Percentiles rank a stretch among this genome's conserved stretches.
phyloP scores from a whole-genome alignment of 2,797 vertebrate genomes.

The Amniataba percoides region DNA sequence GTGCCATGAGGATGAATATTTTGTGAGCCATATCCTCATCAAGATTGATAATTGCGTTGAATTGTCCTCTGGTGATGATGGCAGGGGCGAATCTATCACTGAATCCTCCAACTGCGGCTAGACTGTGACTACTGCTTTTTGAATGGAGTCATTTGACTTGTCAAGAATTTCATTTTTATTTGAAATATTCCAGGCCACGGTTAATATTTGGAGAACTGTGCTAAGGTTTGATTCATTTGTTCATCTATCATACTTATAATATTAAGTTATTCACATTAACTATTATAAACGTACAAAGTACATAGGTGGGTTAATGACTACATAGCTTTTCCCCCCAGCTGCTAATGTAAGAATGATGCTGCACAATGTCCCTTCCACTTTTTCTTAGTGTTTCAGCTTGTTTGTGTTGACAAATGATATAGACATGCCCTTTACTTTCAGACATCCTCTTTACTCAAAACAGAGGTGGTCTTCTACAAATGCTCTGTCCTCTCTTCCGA shows the following conservation, averaged over 20 bases:
- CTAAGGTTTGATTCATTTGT: slow-evolving; percentile 24
- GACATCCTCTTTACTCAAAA: slow-evolving; percentile 26
- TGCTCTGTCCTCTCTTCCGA: slow-evolving; percentile 11
- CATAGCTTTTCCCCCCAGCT: neutral
- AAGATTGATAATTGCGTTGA: slow-evolving; percentile 69
- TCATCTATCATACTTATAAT: slow-evolving; percentile 25
- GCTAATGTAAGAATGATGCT: neutral
- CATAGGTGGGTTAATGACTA: slow-evolving; percentile 27
- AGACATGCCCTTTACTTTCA: slow-evolving; percentile 32
- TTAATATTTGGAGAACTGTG: slow-evolving; percentile 27
- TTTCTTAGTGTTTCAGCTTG: slow-evolving; percentile 4
- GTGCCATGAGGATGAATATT: slow-evolving; percentile 64
- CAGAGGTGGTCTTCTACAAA: slow-evolving; percentile 15
- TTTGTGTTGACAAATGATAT: neutral
- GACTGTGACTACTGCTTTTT: no score
- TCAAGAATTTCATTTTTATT: slow-evolving; percentile 9
- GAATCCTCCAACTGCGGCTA: slow-evolving; percentile 13
- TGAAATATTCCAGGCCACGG: slow-evolving; percentile 28
- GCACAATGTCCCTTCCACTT: neutral
- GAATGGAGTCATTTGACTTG: slow-evolving; percentile 41
- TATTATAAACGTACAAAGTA: slow-evolving; percentile 10
- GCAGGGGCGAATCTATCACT: slow-evolving; percentile 44
- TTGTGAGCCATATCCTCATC: slow-evolving; percentile 63
- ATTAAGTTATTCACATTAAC: slow-evolving; percentile 2
- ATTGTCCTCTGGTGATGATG: slow-evolving; percentile 62